Evolutionary conservation across 92 coral and sea anemone species (phyloP), one percentile per base, ranked within the genome.

Genomic region (Muricea muricata): DNA sequence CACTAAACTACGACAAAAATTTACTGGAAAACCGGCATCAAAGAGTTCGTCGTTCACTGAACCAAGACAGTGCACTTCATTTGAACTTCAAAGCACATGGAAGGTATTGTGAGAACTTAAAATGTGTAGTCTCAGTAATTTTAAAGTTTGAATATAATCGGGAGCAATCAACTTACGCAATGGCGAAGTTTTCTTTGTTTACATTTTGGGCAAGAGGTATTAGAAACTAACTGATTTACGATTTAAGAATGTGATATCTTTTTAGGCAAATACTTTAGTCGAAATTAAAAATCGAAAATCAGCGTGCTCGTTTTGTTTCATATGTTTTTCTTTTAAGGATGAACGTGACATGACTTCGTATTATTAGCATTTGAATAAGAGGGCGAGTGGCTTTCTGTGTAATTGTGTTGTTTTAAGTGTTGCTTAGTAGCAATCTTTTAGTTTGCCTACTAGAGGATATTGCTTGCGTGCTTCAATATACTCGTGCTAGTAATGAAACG

Each of bases 21-120:
- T 75, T 65, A 10, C 76, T 95, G 34, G 83, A 82, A 50, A 52
- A 86, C 31, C 90, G 88, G 42, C 98, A 93, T 58, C 90, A 81
- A 56, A 89, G 99, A 58, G 97, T 87, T 76, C 91, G 93, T 31
- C 94, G 99, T 69, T 93, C 97, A 29, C 34, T 87, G 28, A 85
- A 80, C 78, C 80, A 86, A 63, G 88, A 84, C 69, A 84, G 81
- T 48, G 85, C 35, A 1, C 85, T 96, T 28, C 84, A 88, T 60
- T 81, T 96, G 13, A 79, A 93, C 75, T 96, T 96, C 75, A 85
- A 81, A 61, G 94, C 99, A 4, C 84, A 84, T 26, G 92, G 90
- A 77, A 89, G 98, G 98, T 95, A 80, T 63, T 93, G 26, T 21
- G 45, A 33, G 32, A 18, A 47, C 20, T 40, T 48, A 29, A 65